phyloP scores from a whole-genome alignment of 2,888 invertebrate genomes.

The Xanthia togata region DNA sequence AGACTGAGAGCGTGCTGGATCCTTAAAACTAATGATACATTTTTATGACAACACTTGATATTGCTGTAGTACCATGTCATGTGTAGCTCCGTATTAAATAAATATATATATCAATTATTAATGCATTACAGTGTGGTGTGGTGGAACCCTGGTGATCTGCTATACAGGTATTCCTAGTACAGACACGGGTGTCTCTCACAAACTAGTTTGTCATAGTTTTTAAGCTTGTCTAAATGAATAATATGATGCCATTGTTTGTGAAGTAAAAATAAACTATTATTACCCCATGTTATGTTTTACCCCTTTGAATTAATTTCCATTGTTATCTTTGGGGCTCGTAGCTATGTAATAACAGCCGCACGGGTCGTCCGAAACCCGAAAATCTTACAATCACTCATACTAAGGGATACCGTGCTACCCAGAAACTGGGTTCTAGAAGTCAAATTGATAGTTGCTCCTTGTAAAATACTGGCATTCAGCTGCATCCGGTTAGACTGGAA shows the following conservation, averaged over 20 bases:
- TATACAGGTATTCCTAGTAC: too few species aligned
- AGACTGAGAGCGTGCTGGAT: conserved; percentile 31
- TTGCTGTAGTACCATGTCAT: conserved; percentile 1
- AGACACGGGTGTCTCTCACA: too few species aligned
- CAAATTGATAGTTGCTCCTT: background rate
- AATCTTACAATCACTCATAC: too few species aligned
- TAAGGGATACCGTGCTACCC: background rate
- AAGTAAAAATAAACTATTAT: background rate
- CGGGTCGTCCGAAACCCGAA: background rate
- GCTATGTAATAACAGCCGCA: background rate
- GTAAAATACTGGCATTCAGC: too few species aligned
- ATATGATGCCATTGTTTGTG: too few species aligned
- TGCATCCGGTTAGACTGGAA: background rate
- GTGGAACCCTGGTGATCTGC: too few species aligned
- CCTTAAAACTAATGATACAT: conserved; percentile 21
- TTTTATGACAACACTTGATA: conserved; percentile 3
- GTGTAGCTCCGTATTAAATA: too few species aligned
- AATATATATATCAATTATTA: too few species aligned
- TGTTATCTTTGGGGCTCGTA: background rate
- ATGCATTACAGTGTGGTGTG: too few species aligned
- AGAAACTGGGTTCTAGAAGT: background rate
- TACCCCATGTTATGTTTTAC: background rate
- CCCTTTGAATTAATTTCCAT: background rate
- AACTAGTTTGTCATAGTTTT: too few species aligned
- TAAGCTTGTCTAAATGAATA: too few species aligned